Evolutionary conservation across 2,797 vertebrate genomes (phyloP).

Genomic region (Ceryle rudis): DNA sequence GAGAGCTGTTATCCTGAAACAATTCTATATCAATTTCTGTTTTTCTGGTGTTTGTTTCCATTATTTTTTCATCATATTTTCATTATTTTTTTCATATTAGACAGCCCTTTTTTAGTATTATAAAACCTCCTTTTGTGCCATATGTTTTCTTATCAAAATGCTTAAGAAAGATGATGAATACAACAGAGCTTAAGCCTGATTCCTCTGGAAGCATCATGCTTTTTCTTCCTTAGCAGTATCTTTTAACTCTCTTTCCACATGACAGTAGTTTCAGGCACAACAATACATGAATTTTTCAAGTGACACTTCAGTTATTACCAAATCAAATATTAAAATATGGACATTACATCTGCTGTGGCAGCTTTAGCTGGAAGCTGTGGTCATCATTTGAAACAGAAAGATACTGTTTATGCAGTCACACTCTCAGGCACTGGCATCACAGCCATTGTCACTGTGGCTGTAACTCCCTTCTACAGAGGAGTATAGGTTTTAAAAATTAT

Average conservation of each 20-base stretch:
- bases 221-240: not conserved
- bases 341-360: not conserved
- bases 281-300: not conserved
- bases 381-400: not conserved
- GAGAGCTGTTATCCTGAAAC: not conserved
- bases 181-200: not conserved
- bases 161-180: not conserved
- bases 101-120: not conserved
- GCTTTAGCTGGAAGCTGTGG: not conserved
- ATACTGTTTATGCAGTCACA: not conserved
- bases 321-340: not conserved
- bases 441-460: fast-evolving
- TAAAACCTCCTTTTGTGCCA: not conserved
- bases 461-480: not conserved
- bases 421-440: not conserved
- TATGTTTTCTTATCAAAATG: not conserved
- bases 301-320: not conserved
- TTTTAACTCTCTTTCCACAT: not conserved
- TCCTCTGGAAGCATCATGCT: not conserved
- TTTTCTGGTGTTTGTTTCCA: not conserved
- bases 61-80: not conserved
- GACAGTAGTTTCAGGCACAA: not conserved
- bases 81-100: not conserved
- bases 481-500: not conserved
- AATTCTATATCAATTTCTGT: not conserved